phyloP scores from a whole-genome alignment of 2,113 vertebrate genomes.

The Myotis davidii region DNA sequence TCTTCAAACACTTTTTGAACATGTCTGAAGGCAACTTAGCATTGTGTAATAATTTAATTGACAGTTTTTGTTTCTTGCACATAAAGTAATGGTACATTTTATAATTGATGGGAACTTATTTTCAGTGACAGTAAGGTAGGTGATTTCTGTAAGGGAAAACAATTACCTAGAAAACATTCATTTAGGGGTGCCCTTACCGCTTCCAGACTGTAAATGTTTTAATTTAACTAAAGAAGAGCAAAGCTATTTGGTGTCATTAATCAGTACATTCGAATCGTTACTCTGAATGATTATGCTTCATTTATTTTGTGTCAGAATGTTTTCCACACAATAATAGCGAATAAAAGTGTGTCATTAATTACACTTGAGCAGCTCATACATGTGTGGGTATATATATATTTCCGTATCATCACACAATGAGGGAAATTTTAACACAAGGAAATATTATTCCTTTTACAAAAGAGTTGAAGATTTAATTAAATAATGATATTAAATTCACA shows the following conservation, averaged over 20 bases:
- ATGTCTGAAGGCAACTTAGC: neutral
- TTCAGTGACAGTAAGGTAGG: neutral
- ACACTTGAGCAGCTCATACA: slow-evolving; percentile 42
- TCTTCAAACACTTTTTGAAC: neutral
- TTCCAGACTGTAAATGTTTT: slow-evolving; percentile 73
- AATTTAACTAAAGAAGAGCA: slow-evolving; percentile 76
- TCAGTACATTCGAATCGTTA: slow-evolving; percentile 59
- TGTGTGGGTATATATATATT: slow-evolving; percentile 34
- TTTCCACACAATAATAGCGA: slow-evolving; percentile 72
- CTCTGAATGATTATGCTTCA: slow-evolving; percentile 73
- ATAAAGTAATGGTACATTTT: neutral
- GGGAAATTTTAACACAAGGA: slow-evolving; percentile 45
- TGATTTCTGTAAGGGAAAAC: slow-evolving; percentile 56
- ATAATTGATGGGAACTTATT: neutral
- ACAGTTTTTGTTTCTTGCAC: neutral
- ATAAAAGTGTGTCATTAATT: slow-evolving; percentile 77
- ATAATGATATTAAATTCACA: neutral
- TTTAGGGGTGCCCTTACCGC: slow-evolving; percentile 52
- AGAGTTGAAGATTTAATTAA: slow-evolving; percentile 59
- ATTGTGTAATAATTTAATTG: neutral
- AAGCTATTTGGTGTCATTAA: slow-evolving; percentile 72
- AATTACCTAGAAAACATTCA: slow-evolving; percentile 54
- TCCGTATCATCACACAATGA: slow-evolving; percentile 13
- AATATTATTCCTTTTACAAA: slow-evolving; percentile 46
- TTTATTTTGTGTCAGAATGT: slow-evolving; percentile 75